Percentiles rank a stretch among this genome's conserved stretches.
phyloP scores from a whole-genome alignment of 1,140 invertebrate genomes.

The Callitettix versicolor region DNA sequence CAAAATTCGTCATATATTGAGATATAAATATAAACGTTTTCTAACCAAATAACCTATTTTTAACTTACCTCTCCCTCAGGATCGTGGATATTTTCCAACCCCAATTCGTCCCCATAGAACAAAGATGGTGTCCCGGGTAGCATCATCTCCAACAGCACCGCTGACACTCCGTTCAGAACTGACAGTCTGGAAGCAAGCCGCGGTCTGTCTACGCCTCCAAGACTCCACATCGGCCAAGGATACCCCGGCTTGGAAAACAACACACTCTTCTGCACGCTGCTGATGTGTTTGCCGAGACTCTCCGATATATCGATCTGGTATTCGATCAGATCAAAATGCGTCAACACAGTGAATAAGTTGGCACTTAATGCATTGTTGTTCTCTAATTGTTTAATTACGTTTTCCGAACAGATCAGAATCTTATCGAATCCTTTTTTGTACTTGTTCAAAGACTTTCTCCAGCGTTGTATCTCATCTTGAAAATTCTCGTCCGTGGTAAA shows the following conservation, averaged over 20 bases:
- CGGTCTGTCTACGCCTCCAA: conserved; percentile 46
- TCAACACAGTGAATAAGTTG: conserved; percentile 37
- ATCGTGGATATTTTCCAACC: conserved; percentile 30
- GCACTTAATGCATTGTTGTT: conserved; percentile 32
- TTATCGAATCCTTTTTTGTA: conserved; percentile 29
- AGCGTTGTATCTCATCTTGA: conserved; percentile 41
- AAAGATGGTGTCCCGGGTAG: conserved; percentile 69
- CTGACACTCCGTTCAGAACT: conserved; percentile 44
- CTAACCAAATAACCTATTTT: too few relatives aligned
- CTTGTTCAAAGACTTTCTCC: conserved; percentile 47
- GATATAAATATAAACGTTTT: too few relatives aligned
- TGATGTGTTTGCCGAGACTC: conserved; percentile 43
- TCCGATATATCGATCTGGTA: conserved; percentile 47
- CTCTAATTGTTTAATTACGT: conserved; percentile 31
- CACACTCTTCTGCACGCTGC: conserved; percentile 40
- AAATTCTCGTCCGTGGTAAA: conserved; percentile 37
- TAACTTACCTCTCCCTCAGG: conserved; percentile 24
- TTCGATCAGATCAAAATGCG: conserved; percentile 58
- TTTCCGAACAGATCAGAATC: conserved; percentile 55
- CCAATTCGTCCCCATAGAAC: conserved; percentile 74
- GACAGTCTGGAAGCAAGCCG: conserved; percentile 43
- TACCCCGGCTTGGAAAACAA: conserved; percentile 47
- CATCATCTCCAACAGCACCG: conserved; percentile 55
- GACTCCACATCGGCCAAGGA: conserved; percentile 68
- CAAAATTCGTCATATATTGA: too few relatives aligned